Evolutionary conservation across 2,113 vertebrate genomes (phyloP).

Genomic region (Aramus guarauna): DNA sequence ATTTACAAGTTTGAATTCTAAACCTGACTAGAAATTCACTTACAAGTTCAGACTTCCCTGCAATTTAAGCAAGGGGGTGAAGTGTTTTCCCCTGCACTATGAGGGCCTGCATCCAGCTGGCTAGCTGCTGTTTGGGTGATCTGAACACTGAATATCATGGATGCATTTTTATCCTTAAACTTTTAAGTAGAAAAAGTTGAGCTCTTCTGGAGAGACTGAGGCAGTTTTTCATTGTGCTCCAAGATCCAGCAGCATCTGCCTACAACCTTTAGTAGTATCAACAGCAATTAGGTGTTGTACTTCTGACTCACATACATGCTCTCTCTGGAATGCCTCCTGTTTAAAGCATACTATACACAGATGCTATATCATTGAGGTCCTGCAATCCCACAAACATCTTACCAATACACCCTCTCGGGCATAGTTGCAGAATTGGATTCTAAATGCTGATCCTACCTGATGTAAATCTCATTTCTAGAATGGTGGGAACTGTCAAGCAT

Average conservation of each 20-base stretch:
- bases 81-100: background rate
- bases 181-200: background rate
- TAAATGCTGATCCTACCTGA: background rate
- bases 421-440: background rate
- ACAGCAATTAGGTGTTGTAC: background rate
- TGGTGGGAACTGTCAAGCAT: conserved; percentile 12
- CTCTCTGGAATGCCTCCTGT: background rate
- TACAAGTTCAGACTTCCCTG: background rate
- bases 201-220: background rate
- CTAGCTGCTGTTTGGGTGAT: background rate
- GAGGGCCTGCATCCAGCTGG: conserved; percentile 18
- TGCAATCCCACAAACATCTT: background rate
- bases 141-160: background rate
- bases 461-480: conserved; percentile 33
- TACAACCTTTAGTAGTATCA: background rate
- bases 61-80: background rate
- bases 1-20: background rate
- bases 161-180: background rate
- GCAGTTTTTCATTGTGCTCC: background rate
- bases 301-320: background rate
- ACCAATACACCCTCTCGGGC: background rate
- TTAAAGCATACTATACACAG: background rate
- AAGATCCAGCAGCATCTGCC: background rate
- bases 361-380: background rate
- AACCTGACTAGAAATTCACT: background rate